Conservation (phyloP, 1,140 invertebrate species). For the Aphaenogaster ashmeadi region DNA sequence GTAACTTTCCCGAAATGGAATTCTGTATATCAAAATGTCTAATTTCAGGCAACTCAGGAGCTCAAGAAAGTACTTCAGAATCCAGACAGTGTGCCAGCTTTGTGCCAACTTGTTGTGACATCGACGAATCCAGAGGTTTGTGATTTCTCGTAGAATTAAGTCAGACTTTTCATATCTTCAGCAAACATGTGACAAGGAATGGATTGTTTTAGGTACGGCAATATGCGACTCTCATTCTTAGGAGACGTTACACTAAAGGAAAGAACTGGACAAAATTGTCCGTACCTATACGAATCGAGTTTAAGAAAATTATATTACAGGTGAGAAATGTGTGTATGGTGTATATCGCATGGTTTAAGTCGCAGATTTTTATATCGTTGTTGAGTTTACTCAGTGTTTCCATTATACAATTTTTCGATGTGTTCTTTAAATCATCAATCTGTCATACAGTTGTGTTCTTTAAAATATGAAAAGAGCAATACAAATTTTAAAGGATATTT, state of each 20-base stretch:
- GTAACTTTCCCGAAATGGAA: neutral
- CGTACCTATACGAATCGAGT: slow-evolving; percentile 80
- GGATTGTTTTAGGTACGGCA: slow-evolving; percentile 88
- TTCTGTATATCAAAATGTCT: slow-evolving; percentile 52
- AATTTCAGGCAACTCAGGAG: slow-evolving; percentile 89
- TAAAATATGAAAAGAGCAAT: neutral
- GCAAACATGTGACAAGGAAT: neutral
- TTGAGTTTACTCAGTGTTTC: neutral
- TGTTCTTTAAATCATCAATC: neutral
- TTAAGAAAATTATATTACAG: slow-evolving; percentile 81
- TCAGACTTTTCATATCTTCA: neutral
- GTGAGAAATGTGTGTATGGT: slow-evolving; percentile 65
- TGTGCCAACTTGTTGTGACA: slow-evolving; percentile 89
- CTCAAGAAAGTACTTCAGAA: slow-evolving; percentile 90
- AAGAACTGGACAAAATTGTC: slow-evolving; percentile 89
- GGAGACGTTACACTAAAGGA: slow-evolving; percentile 88
- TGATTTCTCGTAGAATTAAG: slow-evolving; percentile 16
- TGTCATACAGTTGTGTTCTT: neutral
- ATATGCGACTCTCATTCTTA: slow-evolving; percentile 90
- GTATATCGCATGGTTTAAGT: slow-evolving; percentile 28
- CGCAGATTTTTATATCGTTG: neutral
- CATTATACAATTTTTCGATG: neutral
- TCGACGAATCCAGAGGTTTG: slow-evolving; percentile 88
- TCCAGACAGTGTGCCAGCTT: slow-evolving; percentile 87
- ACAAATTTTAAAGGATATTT: neutral